Conservation (phyloP, 2,888 invertebrate genomes). For the Mycalesis mineus region DNA sequence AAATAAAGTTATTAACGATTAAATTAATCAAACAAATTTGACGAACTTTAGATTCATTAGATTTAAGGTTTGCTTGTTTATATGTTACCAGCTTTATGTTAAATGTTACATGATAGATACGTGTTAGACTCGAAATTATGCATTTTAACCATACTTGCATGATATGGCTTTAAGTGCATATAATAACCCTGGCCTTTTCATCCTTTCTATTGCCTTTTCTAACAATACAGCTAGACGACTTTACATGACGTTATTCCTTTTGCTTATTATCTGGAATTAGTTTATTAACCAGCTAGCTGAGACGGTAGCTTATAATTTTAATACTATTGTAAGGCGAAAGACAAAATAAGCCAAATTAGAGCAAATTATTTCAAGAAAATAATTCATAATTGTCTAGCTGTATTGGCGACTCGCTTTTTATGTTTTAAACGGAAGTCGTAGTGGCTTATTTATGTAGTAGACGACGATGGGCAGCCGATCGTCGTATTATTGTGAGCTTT, state of each 20-base stretch:
- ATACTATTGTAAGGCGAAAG: too few relatives aligned
- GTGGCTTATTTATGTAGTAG: conserved; percentile 2
- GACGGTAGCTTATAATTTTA: too few relatives aligned
- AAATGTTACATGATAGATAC: not conserved
- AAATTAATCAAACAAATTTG: too few relatives aligned
- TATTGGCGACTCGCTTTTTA: not conserved
- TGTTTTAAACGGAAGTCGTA: not conserved
- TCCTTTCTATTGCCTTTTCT: not conserved
- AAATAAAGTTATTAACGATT: too few relatives aligned
- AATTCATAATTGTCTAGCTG: conserved; percentile 8
- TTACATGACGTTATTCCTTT: too few relatives aligned
- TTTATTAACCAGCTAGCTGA: too few relatives aligned
- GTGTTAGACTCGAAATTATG: not conserved
- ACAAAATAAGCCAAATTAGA: too few relatives aligned
- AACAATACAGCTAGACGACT: conserved; percentile 1
- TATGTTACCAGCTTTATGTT: not conserved
- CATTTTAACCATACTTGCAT: not conserved
- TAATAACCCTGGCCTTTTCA: not conserved
- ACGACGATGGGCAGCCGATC: not conserved
- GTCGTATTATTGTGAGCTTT: conserved; percentile 9
- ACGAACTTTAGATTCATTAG: too few relatives aligned
- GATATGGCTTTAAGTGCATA: not conserved
- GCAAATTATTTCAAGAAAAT: too few relatives aligned
- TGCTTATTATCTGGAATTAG: too few relatives aligned
- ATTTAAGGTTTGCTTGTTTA: conserved; percentile 6